phyloP scores from a whole-genome alignment of 2,888 invertebrate genomes.

The Drosophila kuntzei region DNA sequence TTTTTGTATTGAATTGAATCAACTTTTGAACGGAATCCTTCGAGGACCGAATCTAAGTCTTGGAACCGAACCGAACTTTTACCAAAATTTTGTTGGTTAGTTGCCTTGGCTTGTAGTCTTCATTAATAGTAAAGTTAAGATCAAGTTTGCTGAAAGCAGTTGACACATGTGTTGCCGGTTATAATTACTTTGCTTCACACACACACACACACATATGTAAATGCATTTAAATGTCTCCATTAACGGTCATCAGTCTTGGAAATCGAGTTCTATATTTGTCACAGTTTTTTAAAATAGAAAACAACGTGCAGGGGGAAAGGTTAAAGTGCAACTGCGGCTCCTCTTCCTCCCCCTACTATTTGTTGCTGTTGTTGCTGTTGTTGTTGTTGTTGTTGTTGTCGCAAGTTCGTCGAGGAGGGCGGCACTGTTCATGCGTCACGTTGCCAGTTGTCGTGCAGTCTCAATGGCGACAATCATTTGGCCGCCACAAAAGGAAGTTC shows the following conservation, averaged over 20 bases:
- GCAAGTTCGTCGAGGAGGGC: constrained; percentile 34
- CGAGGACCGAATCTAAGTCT: no score
- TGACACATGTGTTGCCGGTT: constrained; percentile 9
- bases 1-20: no score
- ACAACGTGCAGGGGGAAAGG: constrained; percentile 30
- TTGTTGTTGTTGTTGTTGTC: constrained; percentile 2
- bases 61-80: no score
- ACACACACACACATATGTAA: constrained; percentile 12
- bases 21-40: no score
- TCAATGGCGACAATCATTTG: constrained; percentile 60
- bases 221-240: constrained; percentile 37
- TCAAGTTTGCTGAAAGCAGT: constrained; percentile 11
- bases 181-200: constrained; percentile 16
- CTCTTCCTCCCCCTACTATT: neutral
- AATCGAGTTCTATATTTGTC: constrained; percentile 49
- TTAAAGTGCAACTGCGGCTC: constrained; percentile 39
- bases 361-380: constrained; percentile 7
- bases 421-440: constrained; percentile 51
- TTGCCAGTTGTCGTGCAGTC: constrained; percentile 60
- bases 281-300: constrained; percentile 44
- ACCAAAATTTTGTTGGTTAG: no score
- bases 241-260: constrained; percentile 45
- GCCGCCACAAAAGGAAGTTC: constrained; percentile 59
- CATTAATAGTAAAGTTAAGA: constrained; percentile 1
- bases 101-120: no score